phyloP scores from a whole-genome alignment of 2,888 invertebrate genomes.

The Slavum lentiscoides region DNA sequence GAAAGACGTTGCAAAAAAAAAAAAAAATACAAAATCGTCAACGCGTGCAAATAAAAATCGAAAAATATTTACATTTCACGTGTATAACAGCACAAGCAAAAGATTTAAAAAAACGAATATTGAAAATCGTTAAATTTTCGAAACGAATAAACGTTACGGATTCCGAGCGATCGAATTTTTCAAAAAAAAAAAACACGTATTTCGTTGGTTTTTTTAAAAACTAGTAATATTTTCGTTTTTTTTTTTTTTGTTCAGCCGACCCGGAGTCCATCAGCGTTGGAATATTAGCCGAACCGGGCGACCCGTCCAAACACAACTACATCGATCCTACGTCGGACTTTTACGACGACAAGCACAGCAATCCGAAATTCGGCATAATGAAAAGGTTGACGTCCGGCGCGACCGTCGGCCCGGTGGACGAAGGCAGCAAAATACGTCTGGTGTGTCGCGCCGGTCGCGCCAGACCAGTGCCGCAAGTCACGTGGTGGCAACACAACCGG shows the following conservation, averaged over 20 bases:
- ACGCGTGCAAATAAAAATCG: no score
- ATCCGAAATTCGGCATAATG: conserved; percentile 33
- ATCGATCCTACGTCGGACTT: conserved; percentile 42
- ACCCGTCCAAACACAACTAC: conserved; percentile 16
- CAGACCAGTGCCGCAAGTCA: conserved; percentile 80
- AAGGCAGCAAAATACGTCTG: conserved; percentile 70
- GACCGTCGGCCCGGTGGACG: conserved; percentile 71
- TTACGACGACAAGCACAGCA: conserved; percentile 11
- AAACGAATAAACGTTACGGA: no score
- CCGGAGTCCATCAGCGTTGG: conserved; percentile 42
- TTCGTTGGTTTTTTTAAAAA: no score
- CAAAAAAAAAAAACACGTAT: no score
- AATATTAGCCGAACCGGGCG: conserved; percentile 3
- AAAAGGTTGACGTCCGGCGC: conserved; percentile 66
- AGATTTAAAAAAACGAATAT: no score
- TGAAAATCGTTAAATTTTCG: no score
- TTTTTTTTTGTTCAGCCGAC: conserved; percentile 27
- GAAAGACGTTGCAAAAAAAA: no score
- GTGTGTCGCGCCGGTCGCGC: conserved; percentile 78
- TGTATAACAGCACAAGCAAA: no score
- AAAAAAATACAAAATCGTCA: no score
- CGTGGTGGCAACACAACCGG: conserved; percentile 68
- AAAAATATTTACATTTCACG: no score
- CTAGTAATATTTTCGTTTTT: no score
- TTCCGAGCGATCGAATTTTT: no score